A percentile compares a stretch with the other conserved stretches of the same genome.
phyloP scores from a whole-genome alignment of 2,113 vertebrate genomes.

The Seriola aureovittata region DNA sequence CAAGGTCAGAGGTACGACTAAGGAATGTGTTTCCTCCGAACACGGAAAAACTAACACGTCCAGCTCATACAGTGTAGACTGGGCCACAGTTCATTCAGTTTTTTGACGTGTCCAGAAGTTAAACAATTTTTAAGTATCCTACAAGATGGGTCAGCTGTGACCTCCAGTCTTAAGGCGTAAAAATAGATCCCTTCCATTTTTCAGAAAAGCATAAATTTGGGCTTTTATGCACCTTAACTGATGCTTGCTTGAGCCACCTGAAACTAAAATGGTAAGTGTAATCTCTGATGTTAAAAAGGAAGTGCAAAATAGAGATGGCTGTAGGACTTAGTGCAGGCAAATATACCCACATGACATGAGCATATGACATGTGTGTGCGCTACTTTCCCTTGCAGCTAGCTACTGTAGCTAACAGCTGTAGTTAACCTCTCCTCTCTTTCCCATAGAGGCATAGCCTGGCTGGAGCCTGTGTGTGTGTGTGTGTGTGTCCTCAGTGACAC shows the following conservation, averaged over 20 bases:
- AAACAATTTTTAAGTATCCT: neutral
- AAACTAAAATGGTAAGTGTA: neutral
- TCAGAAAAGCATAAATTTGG: neutral
- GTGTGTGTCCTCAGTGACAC: conserved; percentile 65
- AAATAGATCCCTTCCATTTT: neutral
- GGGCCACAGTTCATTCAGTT: conserved; percentile 41
- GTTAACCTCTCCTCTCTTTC: conserved; percentile 70
- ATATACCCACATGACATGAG: conserved; percentile 22
- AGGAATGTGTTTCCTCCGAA: conserved; percentile 78
- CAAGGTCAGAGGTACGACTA: conserved; percentile 71
- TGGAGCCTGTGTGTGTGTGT: conserved; percentile 68
- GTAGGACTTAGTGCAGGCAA: neutral
- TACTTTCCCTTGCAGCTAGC: conserved; percentile 63
- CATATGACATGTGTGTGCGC: conserved; percentile 22
- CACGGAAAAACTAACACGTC: conserved; percentile 59
- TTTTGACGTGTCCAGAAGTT: conserved; percentile 10
- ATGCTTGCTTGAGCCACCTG: neutral
- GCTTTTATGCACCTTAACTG: neutral
- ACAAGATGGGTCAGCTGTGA: neutral
- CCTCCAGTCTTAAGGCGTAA: neutral
- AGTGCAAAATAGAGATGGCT: neutral
- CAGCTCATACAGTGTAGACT: conserved; percentile 38
- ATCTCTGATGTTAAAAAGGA: neutral
- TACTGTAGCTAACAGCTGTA: conserved; percentile 55
- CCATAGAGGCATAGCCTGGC: conserved; percentile 64